Evolutionary conservation across 2,888 invertebrate genomes (phyloP).

Genomic region (Octonoba sinensis): DNA sequence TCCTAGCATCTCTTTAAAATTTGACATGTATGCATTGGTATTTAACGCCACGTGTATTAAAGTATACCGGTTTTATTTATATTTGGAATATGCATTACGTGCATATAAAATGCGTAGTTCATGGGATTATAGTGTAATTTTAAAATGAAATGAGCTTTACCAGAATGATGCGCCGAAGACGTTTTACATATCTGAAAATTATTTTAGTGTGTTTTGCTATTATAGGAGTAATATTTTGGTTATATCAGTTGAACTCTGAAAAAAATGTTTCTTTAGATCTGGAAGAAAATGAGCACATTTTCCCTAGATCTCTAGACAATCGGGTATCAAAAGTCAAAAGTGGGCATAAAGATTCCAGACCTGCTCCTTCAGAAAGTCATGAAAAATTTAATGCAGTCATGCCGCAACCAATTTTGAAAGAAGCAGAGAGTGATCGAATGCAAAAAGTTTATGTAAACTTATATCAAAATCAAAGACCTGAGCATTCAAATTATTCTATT

Average conservation of each 20-base stretch:
- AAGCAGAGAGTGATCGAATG: neutral
- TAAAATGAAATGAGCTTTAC: slow-evolving; percentile 32
- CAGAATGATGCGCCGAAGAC: slow-evolving; percentile 35
- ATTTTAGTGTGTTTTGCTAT: slow-evolving; percentile 36
- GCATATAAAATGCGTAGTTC: slow-evolving; percentile 16
- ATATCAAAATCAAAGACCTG: neutral
- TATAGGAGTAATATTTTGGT: slow-evolving; percentile 50
- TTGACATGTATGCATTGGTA: too few relatives aligned
- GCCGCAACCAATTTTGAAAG: slow-evolving; percentile 13
- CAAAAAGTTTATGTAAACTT: neutral
- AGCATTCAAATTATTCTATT: slow-evolving; percentile 5
- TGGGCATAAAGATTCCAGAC: neutral
- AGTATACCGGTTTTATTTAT: slow-evolving; percentile 17
- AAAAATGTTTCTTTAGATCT: neutral
- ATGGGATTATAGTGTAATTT: neutral
- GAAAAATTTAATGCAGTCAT: slow-evolving; percentile 11
- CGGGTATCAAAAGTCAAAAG: neutral
- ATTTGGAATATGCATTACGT: neutral
- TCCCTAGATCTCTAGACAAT: neutral
- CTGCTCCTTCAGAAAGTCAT: neutral
- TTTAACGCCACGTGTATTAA: slow-evolving; percentile 44
- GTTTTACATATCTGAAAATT: slow-evolving; percentile 37
- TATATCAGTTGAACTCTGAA: slow-evolving; percentile 24
- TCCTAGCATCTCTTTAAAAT: too few relatives aligned
- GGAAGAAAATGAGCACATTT: slow-evolving; percentile 6